Evolutionary conservation across 2,888 invertebrate genomes (phyloP).

Genomic region (Eudiplozoon nipponicum): DNA sequence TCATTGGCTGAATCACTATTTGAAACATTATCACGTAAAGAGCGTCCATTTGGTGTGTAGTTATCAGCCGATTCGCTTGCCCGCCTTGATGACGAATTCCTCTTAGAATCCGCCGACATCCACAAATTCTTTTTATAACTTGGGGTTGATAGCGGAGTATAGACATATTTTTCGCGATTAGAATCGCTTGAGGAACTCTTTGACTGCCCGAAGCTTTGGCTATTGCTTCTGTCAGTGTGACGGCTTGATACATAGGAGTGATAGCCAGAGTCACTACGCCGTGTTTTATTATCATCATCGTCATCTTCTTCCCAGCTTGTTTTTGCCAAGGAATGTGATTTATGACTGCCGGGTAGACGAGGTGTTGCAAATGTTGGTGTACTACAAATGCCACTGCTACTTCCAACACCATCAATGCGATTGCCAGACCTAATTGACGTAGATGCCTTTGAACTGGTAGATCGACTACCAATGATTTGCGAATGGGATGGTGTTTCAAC

Average conservation of each 20-base stretch:
- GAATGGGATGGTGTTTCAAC: conserved; percentile 12
- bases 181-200: no score
- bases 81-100: neutral
- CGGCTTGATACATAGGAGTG: no score
- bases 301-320: no score
- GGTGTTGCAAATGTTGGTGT: no score
- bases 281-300: neutral
- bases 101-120: conserved; percentile 26
- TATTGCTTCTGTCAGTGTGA: no score
- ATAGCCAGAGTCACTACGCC: neutral
- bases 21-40: neutral
- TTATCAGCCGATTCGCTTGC: conserved; percentile 2
- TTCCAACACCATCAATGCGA: no score
- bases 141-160: conserved; percentile 51
- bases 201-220: no score
- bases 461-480: no score
- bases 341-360: no score
- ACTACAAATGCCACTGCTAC: no score
- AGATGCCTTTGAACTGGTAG: neutral
- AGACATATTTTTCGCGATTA: conserved; percentile 16
- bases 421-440: neutral
- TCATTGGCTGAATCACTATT: conserved; percentile 21
- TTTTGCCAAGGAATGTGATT: no score
- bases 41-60: no score
- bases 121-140: conserved; percentile 50